Percentiles rank a stretch among this genome's conserved stretches.
These are phyloP conservation scores for Coelinius sp. DNA, from an alignment of 2,888 invertebrate genomes.

Conservation along the genomic window DNA sequence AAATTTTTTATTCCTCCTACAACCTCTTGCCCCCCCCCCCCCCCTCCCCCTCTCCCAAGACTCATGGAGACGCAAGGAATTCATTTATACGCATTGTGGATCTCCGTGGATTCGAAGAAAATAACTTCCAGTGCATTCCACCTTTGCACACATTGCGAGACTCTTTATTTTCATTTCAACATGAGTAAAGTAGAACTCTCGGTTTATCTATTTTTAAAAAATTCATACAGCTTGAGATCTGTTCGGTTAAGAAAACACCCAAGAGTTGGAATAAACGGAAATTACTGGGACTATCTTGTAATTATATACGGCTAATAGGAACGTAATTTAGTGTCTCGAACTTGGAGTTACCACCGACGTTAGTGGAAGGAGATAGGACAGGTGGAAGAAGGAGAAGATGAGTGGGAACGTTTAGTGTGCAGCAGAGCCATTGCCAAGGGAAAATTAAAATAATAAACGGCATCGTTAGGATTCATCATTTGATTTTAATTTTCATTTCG, in stretches of 20 bases:
- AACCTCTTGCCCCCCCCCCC: too few relatives aligned
- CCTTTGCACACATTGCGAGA: neutral
- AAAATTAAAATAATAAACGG: conserved; percentile 72
- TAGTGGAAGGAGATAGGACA: neutral
- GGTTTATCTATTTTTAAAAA: neutral
- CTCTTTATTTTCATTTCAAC: conserved; percentile 26
- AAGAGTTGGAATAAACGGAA: conserved; percentile 65
- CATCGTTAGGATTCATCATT: conserved; percentile 72
- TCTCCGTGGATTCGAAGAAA: neutral
- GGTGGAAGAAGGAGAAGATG: neutral
- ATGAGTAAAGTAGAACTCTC: neutral
- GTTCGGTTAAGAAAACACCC: conserved; percentile 3
- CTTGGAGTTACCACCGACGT: conserved; percentile 64
- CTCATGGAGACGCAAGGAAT: conserved; percentile 18
- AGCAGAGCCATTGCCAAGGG: conserved; percentile 52
- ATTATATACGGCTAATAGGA: conserved; percentile 72
- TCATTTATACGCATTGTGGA: conserved; percentile 18
- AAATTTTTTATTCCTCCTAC: neutral
- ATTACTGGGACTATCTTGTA: conserved; percentile 71
- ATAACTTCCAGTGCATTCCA: neutral
- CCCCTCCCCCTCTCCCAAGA: neutral
- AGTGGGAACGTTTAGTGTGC: conserved; percentile 21
- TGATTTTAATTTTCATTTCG: conserved; percentile 71
- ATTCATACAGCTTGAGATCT: neutral
- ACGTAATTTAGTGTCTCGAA: conserved; percentile 72